Conservation (phyloP, 2,888 invertebrate species). For the Erebia palarica region DNA sequence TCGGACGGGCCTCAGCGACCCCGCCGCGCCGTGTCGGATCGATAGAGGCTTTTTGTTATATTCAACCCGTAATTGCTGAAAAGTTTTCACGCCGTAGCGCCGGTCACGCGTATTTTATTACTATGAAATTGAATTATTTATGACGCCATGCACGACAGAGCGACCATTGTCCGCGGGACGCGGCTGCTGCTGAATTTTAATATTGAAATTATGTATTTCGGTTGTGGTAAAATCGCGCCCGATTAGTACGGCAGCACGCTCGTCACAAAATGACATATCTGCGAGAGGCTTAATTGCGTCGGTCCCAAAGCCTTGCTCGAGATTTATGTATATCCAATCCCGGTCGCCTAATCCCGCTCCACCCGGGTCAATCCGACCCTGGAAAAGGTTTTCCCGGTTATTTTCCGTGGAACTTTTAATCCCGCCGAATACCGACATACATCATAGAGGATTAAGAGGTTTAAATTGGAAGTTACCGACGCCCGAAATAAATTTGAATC, state of each 20-base stretch:
- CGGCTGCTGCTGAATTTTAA: constrained; percentile 77
- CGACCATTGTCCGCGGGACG: constrained; percentile 69
- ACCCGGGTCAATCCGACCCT: constrained; percentile 80
- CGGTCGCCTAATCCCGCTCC: constrained; percentile 77
- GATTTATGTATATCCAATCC: constrained; percentile 83
- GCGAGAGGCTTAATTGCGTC: constrained; percentile 77
- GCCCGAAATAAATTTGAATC: constrained; percentile 83
- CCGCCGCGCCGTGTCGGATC: constrained; percentile 59
- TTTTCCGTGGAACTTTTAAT: constrained; percentile 83
- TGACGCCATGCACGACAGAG: constrained; percentile 67
- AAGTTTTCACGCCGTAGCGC: constrained; percentile 79
- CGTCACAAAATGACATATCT: constrained; percentile 79
- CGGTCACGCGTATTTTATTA: constrained; percentile 82
- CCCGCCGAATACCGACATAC: constrained; percentile 82
- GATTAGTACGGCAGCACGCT: constrained; percentile 66
- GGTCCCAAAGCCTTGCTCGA: constrained; percentile 74
- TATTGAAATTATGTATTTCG: constrained; percentile 72
- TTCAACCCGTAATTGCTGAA: constrained; percentile 81
- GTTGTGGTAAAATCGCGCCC: constrained; percentile 48
- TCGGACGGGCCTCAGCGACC: constrained; percentile 58
- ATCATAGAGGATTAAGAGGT: constrained; percentile 83
- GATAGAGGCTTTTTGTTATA: constrained; percentile 78
- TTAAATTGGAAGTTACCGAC: constrained; percentile 83
- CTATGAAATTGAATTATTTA: constrained; percentile 83
- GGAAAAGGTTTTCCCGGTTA: constrained; percentile 83